Conservation (phyloP, 2,113 vertebrate species). For the Sclerurus mexicanus region DNA sequence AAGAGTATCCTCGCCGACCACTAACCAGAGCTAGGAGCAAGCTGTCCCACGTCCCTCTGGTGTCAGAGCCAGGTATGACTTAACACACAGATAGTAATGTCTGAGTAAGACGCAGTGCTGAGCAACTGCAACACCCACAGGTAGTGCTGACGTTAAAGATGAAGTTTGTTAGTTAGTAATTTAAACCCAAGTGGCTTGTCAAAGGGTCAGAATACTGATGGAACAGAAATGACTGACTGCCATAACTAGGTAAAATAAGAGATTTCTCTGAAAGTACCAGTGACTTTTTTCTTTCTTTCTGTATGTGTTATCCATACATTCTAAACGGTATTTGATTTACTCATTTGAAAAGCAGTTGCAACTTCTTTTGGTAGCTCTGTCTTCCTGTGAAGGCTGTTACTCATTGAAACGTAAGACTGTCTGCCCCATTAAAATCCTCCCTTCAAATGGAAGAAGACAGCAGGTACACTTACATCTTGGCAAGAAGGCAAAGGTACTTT, state of each 20-base stretch:
- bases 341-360: background rate
- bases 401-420: background rate
- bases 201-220: background rate
- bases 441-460: background rate
- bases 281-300: background rate
- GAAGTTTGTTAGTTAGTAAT: background rate
- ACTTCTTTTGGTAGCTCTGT: background rate
- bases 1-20: slow-evolving; percentile 86
- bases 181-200: background rate
- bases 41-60: slow-evolving; percentile 84
- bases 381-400: slow-evolving; percentile 19
- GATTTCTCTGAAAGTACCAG: background rate
- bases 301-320: background rate
- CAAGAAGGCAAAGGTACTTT: background rate
- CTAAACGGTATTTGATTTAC: background rate
- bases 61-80: slow-evolving; percentile 88
- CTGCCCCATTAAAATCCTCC: background rate
- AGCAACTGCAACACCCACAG: background rate
- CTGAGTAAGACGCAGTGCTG: background rate
- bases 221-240: background rate
- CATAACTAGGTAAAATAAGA: background rate
- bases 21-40: slow-evolving; percentile 91
- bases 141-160: background rate
- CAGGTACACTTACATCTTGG: background rate
- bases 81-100: background rate